These are phyloP conservation scores for Erpornis zantholeuca DNA, from an alignment of 2,113 vertebrate species.

Conservation along the genomic window DNA sequence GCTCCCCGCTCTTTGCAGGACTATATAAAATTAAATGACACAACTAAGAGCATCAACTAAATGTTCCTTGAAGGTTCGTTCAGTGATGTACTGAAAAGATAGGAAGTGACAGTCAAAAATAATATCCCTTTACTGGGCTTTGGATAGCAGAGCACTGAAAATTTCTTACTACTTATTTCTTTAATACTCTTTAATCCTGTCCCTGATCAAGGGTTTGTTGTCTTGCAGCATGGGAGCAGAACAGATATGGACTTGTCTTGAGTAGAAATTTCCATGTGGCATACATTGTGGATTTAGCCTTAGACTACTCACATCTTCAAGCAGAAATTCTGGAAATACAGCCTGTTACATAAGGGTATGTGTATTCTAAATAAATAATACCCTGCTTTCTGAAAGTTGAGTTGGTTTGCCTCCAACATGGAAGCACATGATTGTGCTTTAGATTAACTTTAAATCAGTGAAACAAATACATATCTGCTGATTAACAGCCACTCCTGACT, in stretches of 20 bases:
- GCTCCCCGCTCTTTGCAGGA: not conserved
- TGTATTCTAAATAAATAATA: not conserved
- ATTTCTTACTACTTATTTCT: not conserved
- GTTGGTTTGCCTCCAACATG: fast-evolving
- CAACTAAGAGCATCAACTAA: not conserved
- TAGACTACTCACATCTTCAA: not conserved
- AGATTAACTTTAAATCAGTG: not conserved
- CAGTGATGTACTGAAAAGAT: not conserved
- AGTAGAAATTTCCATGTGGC: not conserved
- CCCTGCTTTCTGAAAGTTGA: not conserved
- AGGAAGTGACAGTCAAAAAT: not conserved
- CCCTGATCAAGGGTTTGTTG: not conserved
- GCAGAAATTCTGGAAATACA: not conserved
- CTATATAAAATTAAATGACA: not conserved
- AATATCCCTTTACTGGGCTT: not conserved
- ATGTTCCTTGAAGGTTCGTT: not conserved
- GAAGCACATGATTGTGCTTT: not conserved
- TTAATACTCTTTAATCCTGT: not conserved
- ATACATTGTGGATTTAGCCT: not conserved
- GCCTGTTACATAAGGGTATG: not conserved
- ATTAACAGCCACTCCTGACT: not conserved
- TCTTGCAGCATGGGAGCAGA: not conserved
- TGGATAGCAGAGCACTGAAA: not conserved
- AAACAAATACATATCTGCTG: not conserved
- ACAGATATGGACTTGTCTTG: not conserved